Conservation (phyloP, 1,140 invertebrate genomes). For the Ostrea denselamellosa region DNA sequence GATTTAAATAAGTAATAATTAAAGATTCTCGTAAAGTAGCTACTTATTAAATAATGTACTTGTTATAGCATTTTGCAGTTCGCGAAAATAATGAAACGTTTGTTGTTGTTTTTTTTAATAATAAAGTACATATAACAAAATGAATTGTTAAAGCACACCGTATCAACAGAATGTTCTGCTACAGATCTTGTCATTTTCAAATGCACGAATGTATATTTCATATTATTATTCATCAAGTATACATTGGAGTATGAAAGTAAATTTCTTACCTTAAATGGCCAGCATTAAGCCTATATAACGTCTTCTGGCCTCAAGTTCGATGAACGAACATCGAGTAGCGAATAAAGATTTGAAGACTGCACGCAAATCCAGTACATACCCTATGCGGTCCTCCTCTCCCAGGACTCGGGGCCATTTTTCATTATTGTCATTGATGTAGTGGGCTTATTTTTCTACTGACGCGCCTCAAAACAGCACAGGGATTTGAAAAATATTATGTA, state of each 20-base stretch:
- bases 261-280: constrained; percentile 12
- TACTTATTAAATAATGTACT: no score
- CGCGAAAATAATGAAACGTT: no score
- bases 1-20: no score
- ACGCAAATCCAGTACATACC: neutral
- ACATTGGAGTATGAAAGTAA: neutral
- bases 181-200: no score
- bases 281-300: neutral
- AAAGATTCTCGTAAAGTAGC: no score
- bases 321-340: neutral
- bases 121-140: no score
- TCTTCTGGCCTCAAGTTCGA: neutral
- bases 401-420: neutral
- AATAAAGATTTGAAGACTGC: neutral
- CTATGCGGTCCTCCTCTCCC: neutral
- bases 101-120: no score
- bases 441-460: neutral
- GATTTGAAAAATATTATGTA: neutral
- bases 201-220: no score
- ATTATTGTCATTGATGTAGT: neutral
- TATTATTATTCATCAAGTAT: no score
- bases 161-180: no score
- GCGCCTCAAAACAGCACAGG: neutral
- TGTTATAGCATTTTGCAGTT: no score
- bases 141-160: no score